A percentile compares a stretch with the other conserved stretches of the same genome.
phyloP scores from a whole-genome alignment of 1,140 invertebrate genomes.

The Temnothorax curvispinosus region DNA sequence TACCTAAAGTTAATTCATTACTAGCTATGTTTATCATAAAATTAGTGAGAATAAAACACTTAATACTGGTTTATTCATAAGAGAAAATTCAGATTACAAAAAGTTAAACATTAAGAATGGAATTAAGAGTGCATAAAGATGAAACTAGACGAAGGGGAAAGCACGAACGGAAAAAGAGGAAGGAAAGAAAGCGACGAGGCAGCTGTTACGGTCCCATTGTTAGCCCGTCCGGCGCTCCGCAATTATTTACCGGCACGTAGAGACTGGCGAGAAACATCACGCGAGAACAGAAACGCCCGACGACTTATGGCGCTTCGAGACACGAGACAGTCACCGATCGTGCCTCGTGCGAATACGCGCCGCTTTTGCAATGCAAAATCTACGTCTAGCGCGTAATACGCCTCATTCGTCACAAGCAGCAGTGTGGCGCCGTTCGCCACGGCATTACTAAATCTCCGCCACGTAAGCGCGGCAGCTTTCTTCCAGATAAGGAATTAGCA shows the following conservation, averaged over 20 bases:
- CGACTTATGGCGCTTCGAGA: conserved; percentile 58
- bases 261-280: conserved; percentile 39
- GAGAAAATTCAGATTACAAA: background rate
- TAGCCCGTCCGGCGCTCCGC: conserved; percentile 64
- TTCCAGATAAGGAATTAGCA: conserved; percentile 55
- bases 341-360: conserved; percentile 45
- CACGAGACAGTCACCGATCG: conserved; percentile 64
- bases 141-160: conserved; percentile 61
- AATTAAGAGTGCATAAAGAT: conserved; percentile 41
- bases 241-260: conserved; percentile 66
- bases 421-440: conserved; percentile 37
- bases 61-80: background rate
- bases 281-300: conserved; percentile 51
- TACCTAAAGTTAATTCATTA: conserved; percentile 29
- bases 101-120: conserved; percentile 45
- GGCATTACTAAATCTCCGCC: conserved; percentile 53
- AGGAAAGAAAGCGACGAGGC: conserved; percentile 57
- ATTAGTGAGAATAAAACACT: background rate
- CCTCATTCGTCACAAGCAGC: conserved; percentile 66
- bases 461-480: conserved; percentile 38
- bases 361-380: conserved; percentile 71
- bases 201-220: conserved; percentile 72
- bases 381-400: conserved; percentile 62
- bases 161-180: conserved; percentile 23
- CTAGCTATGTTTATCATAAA: conserved; percentile 42